Evolutionary conservation across 2,888 invertebrate genomes (phyloP).

Genomic region (Furcula furcula): DNA sequence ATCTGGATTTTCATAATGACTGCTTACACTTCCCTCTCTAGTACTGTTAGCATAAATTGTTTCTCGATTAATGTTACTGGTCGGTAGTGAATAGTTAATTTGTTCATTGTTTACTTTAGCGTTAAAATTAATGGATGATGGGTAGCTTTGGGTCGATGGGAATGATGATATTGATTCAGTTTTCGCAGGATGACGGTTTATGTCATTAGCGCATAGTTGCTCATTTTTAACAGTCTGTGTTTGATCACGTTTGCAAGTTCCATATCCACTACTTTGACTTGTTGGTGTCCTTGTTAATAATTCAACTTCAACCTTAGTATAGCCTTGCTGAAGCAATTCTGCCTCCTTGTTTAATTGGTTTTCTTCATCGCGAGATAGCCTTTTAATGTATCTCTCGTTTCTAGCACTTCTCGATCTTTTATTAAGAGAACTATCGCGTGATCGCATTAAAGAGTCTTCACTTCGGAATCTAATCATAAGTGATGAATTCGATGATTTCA

Average conservation of each 20-base stretch:
- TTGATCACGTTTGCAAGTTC: slow-evolving; percentile 71
- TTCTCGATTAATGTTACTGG: slow-evolving; percentile 61
- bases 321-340: slow-evolving; percentile 73
- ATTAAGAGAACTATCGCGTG: slow-evolving; percentile 81
- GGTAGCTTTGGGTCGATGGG: slow-evolving; percentile 77
- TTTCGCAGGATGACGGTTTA: slow-evolving; percentile 61
- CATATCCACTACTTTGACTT: slow-evolving; percentile 75
- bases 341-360: slow-evolving; percentile 79
- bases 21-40: slow-evolving; percentile 59
- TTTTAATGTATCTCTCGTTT: slow-evolving; percentile 90
- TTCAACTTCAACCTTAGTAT: slow-evolving; percentile 78
- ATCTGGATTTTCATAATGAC: slow-evolving; percentile 63
- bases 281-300: slow-evolving; percentile 78
- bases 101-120: slow-evolving; percentile 79
- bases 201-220: slow-evolving; percentile 53
- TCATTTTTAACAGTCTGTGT: slow-evolving; percentile 70
- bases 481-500: slow-evolving; percentile 84
- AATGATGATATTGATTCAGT: slow-evolving; percentile 78
- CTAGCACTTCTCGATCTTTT: slow-evolving; percentile 87
- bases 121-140: slow-evolving; percentile 78
- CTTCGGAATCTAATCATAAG: slow-evolving; percentile 85
- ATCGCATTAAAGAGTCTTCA: slow-evolving; percentile 85
- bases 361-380: slow-evolving; percentile 87
- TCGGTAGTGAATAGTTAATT: slow-evolving; percentile 76
- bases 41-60: slow-evolving; percentile 62